phyloP scores from a whole-genome alignment of 2,113 vertebrate species.

The Dasyurus viverrinus region DNA sequence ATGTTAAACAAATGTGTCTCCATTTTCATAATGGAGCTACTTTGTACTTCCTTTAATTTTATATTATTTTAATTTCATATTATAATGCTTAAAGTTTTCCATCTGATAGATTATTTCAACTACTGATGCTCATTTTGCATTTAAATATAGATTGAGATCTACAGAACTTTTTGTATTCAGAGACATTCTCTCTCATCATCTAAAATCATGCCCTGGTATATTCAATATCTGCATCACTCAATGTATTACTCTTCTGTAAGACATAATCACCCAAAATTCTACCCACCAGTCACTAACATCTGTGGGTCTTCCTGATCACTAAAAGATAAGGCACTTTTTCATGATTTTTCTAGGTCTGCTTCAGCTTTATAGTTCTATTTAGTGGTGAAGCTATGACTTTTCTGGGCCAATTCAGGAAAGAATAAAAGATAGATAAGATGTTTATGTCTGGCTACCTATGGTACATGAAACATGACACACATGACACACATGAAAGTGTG shows the following conservation, averaged over 20 bases:
- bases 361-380: background rate
- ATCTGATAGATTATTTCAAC: conserved; percentile 40
- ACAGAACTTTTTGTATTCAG: conserved; percentile 34
- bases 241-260: conserved; percentile 25
- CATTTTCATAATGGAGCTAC: conserved; percentile 11
- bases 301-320: conserved; percentile 13
- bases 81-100: conserved; percentile 44
- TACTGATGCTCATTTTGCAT: conserved; percentile 27
- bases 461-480: too few species aligned
- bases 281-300: background rate
- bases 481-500: background rate
- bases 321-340: background rate
- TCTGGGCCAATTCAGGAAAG: background rate
- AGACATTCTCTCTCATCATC: conserved; percentile 41
- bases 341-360: background rate
- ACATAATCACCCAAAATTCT: background rate
- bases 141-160: conserved; percentile 35
- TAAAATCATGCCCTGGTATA: conserved; percentile 51
- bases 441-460: background rate
- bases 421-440: background rate
- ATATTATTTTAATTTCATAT: conserved; percentile 51
- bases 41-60: conserved; percentile 48
- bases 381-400: background rate
- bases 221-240: conserved; percentile 53
- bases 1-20: background rate